Percentiles rank a stretch among this genome's conserved stretches.
Evolutionary conservation across 1,140 invertebrate species (phyloP).

Genomic region (Dendrolimus punctatus): DNA sequence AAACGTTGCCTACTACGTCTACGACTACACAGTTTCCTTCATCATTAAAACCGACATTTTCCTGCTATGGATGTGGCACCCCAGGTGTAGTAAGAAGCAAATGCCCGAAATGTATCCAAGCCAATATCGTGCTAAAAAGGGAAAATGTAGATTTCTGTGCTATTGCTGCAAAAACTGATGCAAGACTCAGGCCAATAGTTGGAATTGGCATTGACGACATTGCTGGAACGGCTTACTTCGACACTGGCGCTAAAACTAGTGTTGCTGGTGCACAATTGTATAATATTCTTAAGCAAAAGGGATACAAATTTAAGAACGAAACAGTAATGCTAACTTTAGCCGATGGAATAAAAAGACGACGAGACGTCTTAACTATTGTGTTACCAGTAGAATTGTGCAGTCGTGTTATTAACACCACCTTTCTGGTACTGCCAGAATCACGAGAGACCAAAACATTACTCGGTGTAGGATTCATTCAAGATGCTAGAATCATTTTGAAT

Average conservation of each 20-base stretch:
- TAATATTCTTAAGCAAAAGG: no score
- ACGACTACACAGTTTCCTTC: slow-evolving; percentile 8
- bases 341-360: no score
- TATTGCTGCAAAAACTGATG: slow-evolving; percentile 1
- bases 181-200: neutral
- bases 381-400: no score
- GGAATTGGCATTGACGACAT: neutral
- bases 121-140: neutral
- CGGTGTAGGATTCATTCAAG: no score
- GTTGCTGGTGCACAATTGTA: neutral
- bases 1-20: neutral
- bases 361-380: no score
- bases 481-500: no score
- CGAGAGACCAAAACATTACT: no score
- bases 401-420: no score
- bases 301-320: no score
- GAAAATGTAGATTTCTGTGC: slow-evolving; percentile 6
- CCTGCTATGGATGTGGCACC: slow-evolving; percentile 22
- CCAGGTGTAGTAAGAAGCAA: slow-evolving; percentile 18
- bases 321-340: no score
- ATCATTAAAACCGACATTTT: slow-evolving; percentile 12
- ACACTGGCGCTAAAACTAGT: slow-evolving; percentile 11
- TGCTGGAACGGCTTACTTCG: slow-evolving; percentile 1
- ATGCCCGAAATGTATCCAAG: slow-evolving; percentile 11
- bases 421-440: no score